A percentile compares a stretch with the other conserved stretches of the same genome.
phyloP scores from a whole-genome alignment of 1,140 invertebrate species.

The Brachionus plicatilis region DNA sequence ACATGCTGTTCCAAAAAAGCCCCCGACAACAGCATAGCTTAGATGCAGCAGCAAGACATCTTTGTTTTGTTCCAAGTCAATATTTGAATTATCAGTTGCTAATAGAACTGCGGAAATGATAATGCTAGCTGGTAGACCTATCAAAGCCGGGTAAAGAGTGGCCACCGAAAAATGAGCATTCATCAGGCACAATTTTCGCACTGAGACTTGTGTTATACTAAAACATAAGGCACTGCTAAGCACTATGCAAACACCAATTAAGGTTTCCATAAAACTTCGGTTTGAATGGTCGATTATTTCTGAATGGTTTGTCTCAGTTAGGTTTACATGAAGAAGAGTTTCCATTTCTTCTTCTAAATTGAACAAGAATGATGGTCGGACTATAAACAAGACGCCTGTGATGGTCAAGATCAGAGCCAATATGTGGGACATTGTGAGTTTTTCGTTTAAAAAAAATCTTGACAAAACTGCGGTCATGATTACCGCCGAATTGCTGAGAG shows the following conservation, averaged over 20 bases:
- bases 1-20: not conserved
- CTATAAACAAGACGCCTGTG: slow-evolving; percentile 10
- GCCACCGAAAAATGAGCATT: slow-evolving; percentile 27
- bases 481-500: not conserved
- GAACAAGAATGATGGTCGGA: slow-evolving; percentile 3
- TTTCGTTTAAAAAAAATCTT: slow-evolving; percentile 28
- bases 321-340: not conserved
- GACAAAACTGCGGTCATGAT: not conserved
- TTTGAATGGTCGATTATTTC: slow-evolving; percentile 21
- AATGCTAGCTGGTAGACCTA: slow-evolving; percentile 22
- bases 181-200: slow-evolving; percentile 1
- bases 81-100: not conserved
- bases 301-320: not conserved
- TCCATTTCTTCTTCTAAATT: not conserved
- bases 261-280: not conserved
- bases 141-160: slow-evolving; percentile 15
- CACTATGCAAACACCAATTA: not conserved
- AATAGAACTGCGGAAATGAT: not conserved
- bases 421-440: not conserved
- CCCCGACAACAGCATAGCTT: not conserved
- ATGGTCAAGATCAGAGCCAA: not conserved
- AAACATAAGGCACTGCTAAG: not conserved
- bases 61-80: not conserved
- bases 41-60: not conserved
- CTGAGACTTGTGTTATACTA: not conserved